A percentile compares a stretch with the other conserved stretches of the same genome.
Evolutionary conservation across 2,888 invertebrate species (phyloP).

Genomic region (Agapostemon virescens): DNA sequence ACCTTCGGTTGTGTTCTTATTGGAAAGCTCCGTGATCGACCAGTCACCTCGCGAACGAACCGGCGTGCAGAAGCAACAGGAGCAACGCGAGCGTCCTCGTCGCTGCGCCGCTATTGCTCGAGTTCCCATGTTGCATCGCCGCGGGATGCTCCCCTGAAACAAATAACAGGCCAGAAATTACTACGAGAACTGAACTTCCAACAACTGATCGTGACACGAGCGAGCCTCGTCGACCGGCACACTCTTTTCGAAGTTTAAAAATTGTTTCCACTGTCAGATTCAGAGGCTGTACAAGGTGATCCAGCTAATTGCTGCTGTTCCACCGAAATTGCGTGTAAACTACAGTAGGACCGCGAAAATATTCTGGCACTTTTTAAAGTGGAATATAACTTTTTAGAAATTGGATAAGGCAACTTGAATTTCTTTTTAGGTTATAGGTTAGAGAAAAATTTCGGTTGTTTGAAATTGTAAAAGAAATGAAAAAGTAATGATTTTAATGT

Average conservation of each 20-base stretch:
- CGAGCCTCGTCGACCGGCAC: background rate
- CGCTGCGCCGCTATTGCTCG: conserved; percentile 78
- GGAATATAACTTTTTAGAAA: no score
- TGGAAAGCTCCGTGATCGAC: conserved; percentile 65
- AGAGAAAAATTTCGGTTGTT: no score
- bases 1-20: conserved; percentile 54
- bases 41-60: conserved; percentile 79
- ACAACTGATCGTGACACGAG: background rate
- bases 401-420: no score
- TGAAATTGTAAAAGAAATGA: no score
- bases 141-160: conserved; percentile 82
- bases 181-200: background rate
- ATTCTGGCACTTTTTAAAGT: no score
- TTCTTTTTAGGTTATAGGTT: no score
- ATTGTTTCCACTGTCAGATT: background rate
- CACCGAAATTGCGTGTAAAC: no score
- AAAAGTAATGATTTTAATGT: no score
- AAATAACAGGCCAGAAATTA: conserved; percentile 24
- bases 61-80: conserved; percentile 75
- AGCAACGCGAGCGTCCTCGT: conserved; percentile 77
- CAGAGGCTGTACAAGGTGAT: no score
- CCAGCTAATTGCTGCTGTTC: no score
- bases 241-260: background rate
- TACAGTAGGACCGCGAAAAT: no score
- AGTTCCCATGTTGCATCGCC: conserved; percentile 82